Base-by-base conservation (phyloP, 1,140 invertebrate genomes). In the Caenorhabditis inopinata region DNA sequence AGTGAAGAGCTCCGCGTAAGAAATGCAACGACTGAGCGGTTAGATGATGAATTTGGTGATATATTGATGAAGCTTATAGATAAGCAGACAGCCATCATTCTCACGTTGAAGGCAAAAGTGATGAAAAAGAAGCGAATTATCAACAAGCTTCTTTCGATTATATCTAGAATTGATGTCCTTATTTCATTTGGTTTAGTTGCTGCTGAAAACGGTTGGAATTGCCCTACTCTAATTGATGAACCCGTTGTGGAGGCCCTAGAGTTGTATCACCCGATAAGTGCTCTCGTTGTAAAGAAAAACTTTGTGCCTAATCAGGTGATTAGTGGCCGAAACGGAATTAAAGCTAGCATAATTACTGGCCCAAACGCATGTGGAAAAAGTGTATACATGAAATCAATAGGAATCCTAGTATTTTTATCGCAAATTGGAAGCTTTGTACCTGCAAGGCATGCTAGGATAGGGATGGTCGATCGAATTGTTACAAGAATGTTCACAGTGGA, bases 361-460 rank as follows among this genome's bases (percentile, higher is more conserved):
- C 94, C 95, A 0, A 97, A 97, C 89, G 92, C 94, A 9, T 94
- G 94, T 87, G 95, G 95, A 0, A 97, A 97, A 89, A 96, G 93
- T 84, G 92, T 96, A 27, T 97, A 95, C 87, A 90, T 96, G 83
- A 96, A 95, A 90, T 93, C 94, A 89, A 91, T 93, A 11, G 93
- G 92, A 1, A 85, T 94, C 2, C 92, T 94, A 49, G 90, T 92
- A 7, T 95, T 93, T 88, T 91, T 97, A 91, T 93, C 94, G 6
- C 94, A 96, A 86, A 92, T 95, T 82, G 95, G 95, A 27, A 93
- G 93, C 85, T 96, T 93, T 89, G 93, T 97, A 6, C 95, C 95
- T 1, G 95, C 94, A 0, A 91, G 92, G 83, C 88, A 86, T 6
- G 94, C 93, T 0, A 90, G 89, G 1, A 92, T 95, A 45, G 92